phyloP scores from a whole-genome alignment of 2,797 vertebrate genomes.

The Echiichthys vipera region DNA sequence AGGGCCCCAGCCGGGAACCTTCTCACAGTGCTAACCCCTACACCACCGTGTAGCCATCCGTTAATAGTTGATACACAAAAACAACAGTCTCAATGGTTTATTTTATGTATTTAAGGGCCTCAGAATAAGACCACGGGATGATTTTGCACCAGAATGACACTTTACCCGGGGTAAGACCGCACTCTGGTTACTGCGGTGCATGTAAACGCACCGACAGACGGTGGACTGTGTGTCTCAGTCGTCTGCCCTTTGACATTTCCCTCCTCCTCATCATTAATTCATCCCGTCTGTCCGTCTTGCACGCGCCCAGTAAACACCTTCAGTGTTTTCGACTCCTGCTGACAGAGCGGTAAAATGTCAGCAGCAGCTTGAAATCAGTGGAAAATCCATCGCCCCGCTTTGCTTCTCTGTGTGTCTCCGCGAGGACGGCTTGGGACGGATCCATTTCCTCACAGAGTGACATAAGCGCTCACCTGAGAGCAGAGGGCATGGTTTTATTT shows the following conservation, averaged over 20 bases:
- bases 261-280: slow-evolving; percentile 73
- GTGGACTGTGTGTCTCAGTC: neutral
- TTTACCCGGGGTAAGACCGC: too few species aligned
- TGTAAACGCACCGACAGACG: neutral
- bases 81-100: too few species aligned
- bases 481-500: slow-evolving; percentile 20
- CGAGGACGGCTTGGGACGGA: slow-evolving; percentile 49
- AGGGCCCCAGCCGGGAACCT: too few species aligned
- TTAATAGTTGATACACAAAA: too few species aligned
- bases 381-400: slow-evolving; percentile 56
- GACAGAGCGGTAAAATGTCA: slow-evolving; percentile 77
- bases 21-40: too few species aligned
- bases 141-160: too few species aligned
- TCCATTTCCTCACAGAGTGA: slow-evolving; percentile 54
- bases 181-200: too few species aligned
- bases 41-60: too few species aligned
- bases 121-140: too few species aligned
- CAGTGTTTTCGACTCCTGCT: slow-evolving; percentile 56
- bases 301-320: slow-evolving; percentile 61
- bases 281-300: slow-evolving; percentile 60
- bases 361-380: slow-evolving; percentile 69
- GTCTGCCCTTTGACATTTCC: slow-evolving; percentile 75
- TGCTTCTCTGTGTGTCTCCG: slow-evolving; percentile 39
- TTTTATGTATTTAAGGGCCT: too few species aligned
- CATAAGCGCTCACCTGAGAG: slow-evolving; percentile 66